Conservation (phyloP, 1,140 invertebrate genomes). For the Piezodorus guildinii region DNA sequence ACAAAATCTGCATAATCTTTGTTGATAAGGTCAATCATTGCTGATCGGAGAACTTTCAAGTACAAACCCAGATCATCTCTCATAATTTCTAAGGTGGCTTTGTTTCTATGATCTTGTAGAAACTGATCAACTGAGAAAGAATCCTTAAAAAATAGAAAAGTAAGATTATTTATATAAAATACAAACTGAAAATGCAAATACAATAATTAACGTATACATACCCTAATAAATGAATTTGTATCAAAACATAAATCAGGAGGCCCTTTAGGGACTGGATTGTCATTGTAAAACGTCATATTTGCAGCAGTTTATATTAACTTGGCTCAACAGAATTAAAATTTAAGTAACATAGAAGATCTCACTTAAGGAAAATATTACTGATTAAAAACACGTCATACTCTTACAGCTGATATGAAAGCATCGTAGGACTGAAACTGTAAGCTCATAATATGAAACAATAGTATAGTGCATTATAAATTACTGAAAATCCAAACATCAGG, state of each 20-base stretch:
- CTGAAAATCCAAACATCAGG: too few species aligned
- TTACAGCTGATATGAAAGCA: background rate
- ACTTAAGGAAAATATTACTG: background rate
- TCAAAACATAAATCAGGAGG: constrained; percentile 23
- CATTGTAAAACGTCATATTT: constrained; percentile 3
- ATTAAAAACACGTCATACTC: background rate
- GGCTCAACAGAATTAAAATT: background rate
- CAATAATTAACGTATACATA: background rate
- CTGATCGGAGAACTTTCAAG: constrained; percentile 74
- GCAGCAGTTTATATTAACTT: background rate
- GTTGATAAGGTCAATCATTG: constrained; percentile 94
- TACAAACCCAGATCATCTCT: constrained; percentile 83
- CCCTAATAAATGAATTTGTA: constrained; percentile 19
- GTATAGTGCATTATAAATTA: too few species aligned
- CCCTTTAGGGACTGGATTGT: constrained; percentile 19
- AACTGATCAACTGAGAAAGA: constrained; percentile 85
- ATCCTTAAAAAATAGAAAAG: constrained; percentile 40
- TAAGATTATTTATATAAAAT: background rate
- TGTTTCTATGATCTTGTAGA: constrained; percentile 70
- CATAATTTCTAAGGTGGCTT: constrained; percentile 70
- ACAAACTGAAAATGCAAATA: background rate
- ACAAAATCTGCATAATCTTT: constrained; percentile 96
- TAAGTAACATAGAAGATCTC: background rate
- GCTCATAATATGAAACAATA: too few species aligned
- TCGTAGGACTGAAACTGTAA: background rate